These are phyloP conservation scores for Zenarchopterus dispar DNA, from an alignment of 2,797 vertebrate species.

Conservation along the genomic window DNA sequence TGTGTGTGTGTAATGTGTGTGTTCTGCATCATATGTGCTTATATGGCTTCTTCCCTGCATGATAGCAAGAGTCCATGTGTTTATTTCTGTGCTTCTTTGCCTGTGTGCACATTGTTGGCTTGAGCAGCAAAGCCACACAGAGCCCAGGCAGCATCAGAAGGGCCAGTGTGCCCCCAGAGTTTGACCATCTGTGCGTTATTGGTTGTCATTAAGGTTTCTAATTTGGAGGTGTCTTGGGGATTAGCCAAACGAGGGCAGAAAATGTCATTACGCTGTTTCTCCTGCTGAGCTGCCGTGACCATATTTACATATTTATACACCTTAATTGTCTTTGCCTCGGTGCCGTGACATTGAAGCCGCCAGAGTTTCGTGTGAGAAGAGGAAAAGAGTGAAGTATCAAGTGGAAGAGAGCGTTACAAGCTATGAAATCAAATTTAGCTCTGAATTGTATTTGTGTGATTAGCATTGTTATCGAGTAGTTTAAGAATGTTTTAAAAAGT, in stretches of 20 bases:
- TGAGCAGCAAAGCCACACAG: conserved; percentile 67
- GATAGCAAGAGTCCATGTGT: conserved; percentile 44
- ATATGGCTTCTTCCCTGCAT: conserved; percentile 37
- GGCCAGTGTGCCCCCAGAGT: conserved; percentile 77
- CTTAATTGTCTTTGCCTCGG: conserved; percentile 84
- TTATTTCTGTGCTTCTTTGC: conserved; percentile 20
- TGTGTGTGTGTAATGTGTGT: conserved; percentile 23
- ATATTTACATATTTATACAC: conserved; percentile 87
- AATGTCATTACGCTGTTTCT: conserved; percentile 82
- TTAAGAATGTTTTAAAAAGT: conserved; percentile 6
- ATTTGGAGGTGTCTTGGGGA: conserved; percentile 84
- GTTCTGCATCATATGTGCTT: conserved; percentile 34
- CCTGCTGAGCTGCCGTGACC: conserved; percentile 78
- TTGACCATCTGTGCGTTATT: conserved; percentile 86
- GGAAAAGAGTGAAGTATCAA: conserved; percentile 13
- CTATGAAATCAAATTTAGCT: conserved; percentile 31
- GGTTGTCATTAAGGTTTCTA: conserved; percentile 88
- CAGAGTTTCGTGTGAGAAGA: conserved; percentile 40
- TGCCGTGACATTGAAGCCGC: conserved; percentile 80
- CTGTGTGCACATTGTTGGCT: conserved; percentile 63
- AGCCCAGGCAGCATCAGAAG: conserved; percentile 76
- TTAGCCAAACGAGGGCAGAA: conserved; percentile 83
- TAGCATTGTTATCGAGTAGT: too few relatives aligned
- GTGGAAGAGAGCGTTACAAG: conserved; percentile 25
- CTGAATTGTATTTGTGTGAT: conserved; percentile 20